Conservation (phyloP, 1,140 invertebrate genomes). For the Heliconius melpomene region DNA sequence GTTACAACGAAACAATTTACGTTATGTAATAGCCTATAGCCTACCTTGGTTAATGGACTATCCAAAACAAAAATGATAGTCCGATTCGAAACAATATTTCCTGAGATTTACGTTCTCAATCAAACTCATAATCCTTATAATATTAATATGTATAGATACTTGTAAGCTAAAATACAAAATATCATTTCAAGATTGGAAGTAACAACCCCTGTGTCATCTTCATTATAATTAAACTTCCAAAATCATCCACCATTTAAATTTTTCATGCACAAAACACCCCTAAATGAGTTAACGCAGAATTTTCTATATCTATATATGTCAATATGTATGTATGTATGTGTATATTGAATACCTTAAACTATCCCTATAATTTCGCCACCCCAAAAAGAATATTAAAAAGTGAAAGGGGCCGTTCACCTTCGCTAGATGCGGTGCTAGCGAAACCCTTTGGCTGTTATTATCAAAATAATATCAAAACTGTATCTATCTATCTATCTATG, state of each 20-base stretch:
- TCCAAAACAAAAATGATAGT: too few species aligned
- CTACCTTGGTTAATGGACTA: too few species aligned
- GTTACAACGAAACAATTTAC: too few species aligned
- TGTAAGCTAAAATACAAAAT: too few species aligned
- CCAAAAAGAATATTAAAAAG: slow-evolving; percentile 9
- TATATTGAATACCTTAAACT: background rate
- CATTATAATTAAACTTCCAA: too few species aligned
- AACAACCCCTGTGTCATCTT: too few species aligned
- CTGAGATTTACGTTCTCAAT: too few species aligned
- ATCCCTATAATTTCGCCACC: slow-evolving; percentile 5
- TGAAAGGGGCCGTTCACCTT: slow-evolving; percentile 5
- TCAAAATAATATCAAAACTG: background rate
- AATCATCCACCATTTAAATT: background rate
- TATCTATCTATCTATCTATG: background rate
- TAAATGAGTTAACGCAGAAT: background rate
- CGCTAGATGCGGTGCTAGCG: background rate
- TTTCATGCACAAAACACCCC: background rate
- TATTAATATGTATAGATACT: too few species aligned
- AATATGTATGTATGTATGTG: background rate
- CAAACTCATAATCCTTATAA: too few species aligned
- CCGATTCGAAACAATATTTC: too few species aligned
- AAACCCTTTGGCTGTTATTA: slow-evolving; percentile 3
- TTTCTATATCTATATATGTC: background rate
- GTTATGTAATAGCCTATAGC: too few species aligned
- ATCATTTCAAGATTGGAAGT: too few species aligned